Evolutionary conservation across 2,888 invertebrate species (phyloP), one percentile per base, ranked within the genome.

Genomic region (Bombylius major): DNA sequence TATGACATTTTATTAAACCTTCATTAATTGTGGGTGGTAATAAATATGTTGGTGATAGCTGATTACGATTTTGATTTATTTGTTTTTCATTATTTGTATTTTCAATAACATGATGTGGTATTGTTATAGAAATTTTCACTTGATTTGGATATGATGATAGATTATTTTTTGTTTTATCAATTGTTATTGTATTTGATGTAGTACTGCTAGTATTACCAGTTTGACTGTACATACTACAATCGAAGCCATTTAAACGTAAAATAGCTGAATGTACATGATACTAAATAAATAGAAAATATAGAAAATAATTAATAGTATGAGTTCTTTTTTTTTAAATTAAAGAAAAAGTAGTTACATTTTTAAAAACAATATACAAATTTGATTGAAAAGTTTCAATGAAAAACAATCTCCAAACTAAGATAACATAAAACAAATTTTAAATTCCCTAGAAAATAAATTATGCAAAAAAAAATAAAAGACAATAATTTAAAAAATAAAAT

Each of bases 191-290:
- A 11, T 42, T 8, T 11, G 11, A 4, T 42, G 7, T 4, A 42
- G 39, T 42, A 31, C 14, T 48, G 13, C 23, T 50, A 46, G 7
- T 58, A 56, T 13, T 57, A 58, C 9, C 47, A 23, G 56, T n/a
- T 44, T 59, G 62, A 78, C 79, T 82, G 64, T 79, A 77, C 62
- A 82, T 70, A 59, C 70, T 71, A 61, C 71, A 74, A 58, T 77
- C 79, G 53, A 77, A 77, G 33, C 78, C 79, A 63, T 78, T 76
- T 52, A 83, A 67, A 51, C 77, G 74, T 47, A 83, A 68, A 54
- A 83, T 78, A 46, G 78, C 75, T 42, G 79, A 76, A 68, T 83
- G 83, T 5, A 77, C 75, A 54, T 76, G 72, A 65, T 78, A 79
- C 76, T 79, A 60, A 34, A 69, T 53, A 23, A 23, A 3, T 2